Conservation (phyloP, 2,113 vertebrate species). For the Cygnus atratus region DNA sequence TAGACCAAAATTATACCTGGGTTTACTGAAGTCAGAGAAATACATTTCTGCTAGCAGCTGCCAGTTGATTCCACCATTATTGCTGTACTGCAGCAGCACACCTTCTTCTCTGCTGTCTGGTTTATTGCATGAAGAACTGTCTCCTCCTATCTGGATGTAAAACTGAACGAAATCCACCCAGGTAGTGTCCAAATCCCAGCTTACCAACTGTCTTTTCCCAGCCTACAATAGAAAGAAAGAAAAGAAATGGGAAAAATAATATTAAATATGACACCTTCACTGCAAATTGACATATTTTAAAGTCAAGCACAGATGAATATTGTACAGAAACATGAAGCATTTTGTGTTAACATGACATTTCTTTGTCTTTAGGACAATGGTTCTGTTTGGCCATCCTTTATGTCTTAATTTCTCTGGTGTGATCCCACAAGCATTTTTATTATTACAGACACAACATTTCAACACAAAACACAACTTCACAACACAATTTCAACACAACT, state of each 20-base stretch:
- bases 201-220: constrained; percentile 92
- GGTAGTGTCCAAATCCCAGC: constrained; percentile 94
- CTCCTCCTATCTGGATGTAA: constrained; percentile 95
- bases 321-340: background rate
- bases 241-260: background rate
- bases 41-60: constrained; percentile 97
- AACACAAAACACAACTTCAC: background rate
- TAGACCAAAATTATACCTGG: constrained; percentile 77
- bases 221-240: constrained; percentile 73
- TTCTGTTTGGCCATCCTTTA: background rate
- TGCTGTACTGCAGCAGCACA: constrained; percentile 94
- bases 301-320: background rate
- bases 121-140: constrained; percentile 88
- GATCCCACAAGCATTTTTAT: background rate
- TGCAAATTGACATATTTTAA: background rate
- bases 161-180: constrained; percentile 99
- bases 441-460: background rate
- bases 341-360: background rate
- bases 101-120: constrained; percentile 96
- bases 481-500: background rate
- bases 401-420: background rate
- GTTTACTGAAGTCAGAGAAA: constrained; percentile 96
- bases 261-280: background rate
- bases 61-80: constrained; percentile 95
- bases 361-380: background rate